Evolutionary conservation across 2,797 vertebrate species (phyloP).

Genomic region (Pseudotriccus pelzelni): DNA sequence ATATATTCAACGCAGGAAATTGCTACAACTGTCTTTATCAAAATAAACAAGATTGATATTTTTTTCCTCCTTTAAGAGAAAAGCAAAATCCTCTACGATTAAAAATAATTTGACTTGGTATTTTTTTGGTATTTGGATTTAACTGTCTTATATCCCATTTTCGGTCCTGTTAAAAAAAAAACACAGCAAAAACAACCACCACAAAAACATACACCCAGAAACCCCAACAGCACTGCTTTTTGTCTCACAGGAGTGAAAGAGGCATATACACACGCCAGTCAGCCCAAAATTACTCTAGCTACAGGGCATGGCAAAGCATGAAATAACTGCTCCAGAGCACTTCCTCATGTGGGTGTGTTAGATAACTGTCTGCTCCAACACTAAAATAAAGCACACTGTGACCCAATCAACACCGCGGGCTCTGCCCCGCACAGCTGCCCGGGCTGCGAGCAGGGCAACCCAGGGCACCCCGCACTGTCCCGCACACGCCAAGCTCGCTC

Average conservation of each 20-base stretch:
- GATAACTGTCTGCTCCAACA: slow-evolving; percentile 77
- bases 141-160: slow-evolving; percentile 29
- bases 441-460: background rate
- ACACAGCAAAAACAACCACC: background rate
- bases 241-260: slow-evolving; percentile 63
- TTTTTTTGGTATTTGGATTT: slow-evolving; percentile 60
- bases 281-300: slow-evolving; percentile 76
- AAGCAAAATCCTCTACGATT: slow-evolving; percentile 41
- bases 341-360: slow-evolving; percentile 80
- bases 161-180: slow-evolving; percentile 13
- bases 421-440: slow-evolving; percentile 46
- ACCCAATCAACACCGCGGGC: slow-evolving; percentile 18
- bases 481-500: background rate
- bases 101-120: slow-evolving; percentile 53
- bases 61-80: slow-evolving; percentile 41
- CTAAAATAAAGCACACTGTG: slow-evolving; percentile 71
- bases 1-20: slow-evolving; percentile 68
- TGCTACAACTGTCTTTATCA: slow-evolving; percentile 55
- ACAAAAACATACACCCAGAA: background rate
- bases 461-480: background rate
- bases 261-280: slow-evolving; percentile 61
- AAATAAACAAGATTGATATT: slow-evolving; percentile 65
- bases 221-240: slow-evolving; percentile 27
- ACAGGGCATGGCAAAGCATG: slow-evolving; percentile 79
- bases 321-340: slow-evolving; percentile 78